Percentiles rank a stretch among this genome's conserved stretches.
These are phyloP conservation scores for Trissolcus brochymenae DNA, from an alignment of 2,888 invertebrate species.

Conservation along the genomic window DNA sequence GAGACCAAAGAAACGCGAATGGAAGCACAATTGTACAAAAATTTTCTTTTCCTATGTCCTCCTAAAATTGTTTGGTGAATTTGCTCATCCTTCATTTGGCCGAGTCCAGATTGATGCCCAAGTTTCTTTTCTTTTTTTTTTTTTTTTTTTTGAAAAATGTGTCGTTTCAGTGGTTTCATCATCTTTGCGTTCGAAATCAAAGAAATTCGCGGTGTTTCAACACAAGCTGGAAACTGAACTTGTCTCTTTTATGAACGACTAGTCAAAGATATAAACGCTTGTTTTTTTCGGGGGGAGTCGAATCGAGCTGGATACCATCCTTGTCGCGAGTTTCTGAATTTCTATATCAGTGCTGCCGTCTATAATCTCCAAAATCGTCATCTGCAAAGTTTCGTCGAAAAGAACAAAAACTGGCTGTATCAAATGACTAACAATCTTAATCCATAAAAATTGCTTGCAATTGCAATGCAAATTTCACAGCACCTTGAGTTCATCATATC, in stretches of 20 bases:
- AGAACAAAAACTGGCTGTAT: conserved; percentile 49
- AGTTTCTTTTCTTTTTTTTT: conserved; percentile 2
- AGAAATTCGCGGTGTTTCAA: not conserved
- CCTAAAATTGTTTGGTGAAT: conserved; percentile 7
- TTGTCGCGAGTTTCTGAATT: conserved; percentile 33
- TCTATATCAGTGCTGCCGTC: conserved; percentile 43
- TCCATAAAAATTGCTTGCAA: conserved; percentile 57
- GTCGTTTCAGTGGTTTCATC: not conserved
- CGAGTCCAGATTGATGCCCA: conserved; percentile 10
- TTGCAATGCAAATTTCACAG: conserved; percentile 56
- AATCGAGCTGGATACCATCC: conserved; percentile 44
- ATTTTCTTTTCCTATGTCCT: conserved; percentile 8
- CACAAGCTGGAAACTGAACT: not conserved
- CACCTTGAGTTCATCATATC: conserved; percentile 56
- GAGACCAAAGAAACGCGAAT: conserved; percentile 39
- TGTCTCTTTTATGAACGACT: too few relatives aligned
- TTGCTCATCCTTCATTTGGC: conserved; percentile 24
- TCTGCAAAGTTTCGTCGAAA: conserved; percentile 18
- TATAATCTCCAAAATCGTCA: conserved; percentile 45
- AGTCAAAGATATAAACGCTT: conserved; percentile 3
- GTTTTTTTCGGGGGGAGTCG: conserved; percentile 6
- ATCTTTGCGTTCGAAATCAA: conserved; percentile 2
- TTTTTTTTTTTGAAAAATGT: not conserved
- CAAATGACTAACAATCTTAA: conserved; percentile 57
- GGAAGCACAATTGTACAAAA: conserved; percentile 54